These are phyloP conservation scores for Lanistes nyassanus DNA, from an alignment of 1,140 invertebrate genomes.

Conservation along the genomic window DNA sequence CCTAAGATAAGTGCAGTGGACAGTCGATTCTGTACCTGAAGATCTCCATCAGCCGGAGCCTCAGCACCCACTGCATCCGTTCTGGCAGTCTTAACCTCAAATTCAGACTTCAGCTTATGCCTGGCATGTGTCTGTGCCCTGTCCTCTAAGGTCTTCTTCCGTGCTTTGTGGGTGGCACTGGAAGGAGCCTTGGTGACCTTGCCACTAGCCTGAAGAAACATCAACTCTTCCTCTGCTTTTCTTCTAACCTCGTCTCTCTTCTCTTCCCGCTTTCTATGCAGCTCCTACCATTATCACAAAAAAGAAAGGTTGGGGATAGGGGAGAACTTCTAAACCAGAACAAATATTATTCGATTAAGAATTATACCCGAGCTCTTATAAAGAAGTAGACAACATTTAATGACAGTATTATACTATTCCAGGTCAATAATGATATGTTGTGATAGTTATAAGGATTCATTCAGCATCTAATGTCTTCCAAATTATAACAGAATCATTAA, in stretches of 20 bases:
- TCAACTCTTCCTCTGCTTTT: conserved; percentile 60
- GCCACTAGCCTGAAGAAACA: conserved; percentile 58
- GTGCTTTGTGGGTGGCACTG: conserved; percentile 33
- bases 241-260: conserved; percentile 57
- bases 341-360: too few species aligned
- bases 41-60: background rate
- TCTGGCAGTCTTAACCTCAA: background rate
- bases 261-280: conserved; percentile 60
- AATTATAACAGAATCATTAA: too few species aligned
- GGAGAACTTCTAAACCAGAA: too few species aligned
- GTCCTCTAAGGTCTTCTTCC: conserved; percentile 36
- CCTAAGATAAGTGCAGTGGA: too few species aligned
- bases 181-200: conserved; percentile 56
- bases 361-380: too few species aligned
- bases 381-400: too few species aligned
- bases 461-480: too few species aligned
- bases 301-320: too few species aligned
- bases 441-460: too few species aligned
- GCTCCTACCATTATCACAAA: conserved; percentile 48
- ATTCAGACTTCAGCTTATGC: background rate
- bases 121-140: background rate
- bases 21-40: background rate
- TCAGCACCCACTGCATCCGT: background rate
- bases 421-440: too few species aligned
- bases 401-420: too few species aligned